A percentile compares a stretch with the other conserved stretches of the same genome.
Conservation (phyloP, 1,140 invertebrate genomes). For the Stenopsyche tienmushanensis region DNA sequence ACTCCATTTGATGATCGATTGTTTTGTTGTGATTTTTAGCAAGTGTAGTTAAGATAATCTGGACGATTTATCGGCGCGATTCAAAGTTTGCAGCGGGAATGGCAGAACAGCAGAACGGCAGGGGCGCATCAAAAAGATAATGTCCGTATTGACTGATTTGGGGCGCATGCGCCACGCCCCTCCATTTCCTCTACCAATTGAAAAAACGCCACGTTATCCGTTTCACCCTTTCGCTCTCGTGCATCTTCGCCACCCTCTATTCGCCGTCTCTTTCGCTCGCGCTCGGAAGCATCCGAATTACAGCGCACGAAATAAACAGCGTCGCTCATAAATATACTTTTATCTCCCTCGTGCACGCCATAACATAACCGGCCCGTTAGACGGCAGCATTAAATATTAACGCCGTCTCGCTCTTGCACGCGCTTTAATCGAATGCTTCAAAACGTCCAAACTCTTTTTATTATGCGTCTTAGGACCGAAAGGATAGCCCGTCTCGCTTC, state of each 20-base stretch:
- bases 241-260: conserved; percentile 1
- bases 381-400: too few species aligned
- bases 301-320: neutral
- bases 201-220: neutral
- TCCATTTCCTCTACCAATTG: neutral
- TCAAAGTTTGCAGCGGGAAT: neutral
- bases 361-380: too few species aligned
- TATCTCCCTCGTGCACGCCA: too few species aligned
- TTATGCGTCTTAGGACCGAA: neutral
- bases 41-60: too few species aligned
- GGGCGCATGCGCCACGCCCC: conserved; percentile 37
- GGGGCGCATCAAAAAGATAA: neutral
- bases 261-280: conserved; percentile 9
- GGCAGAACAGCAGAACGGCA: too few species aligned
- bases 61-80: neutral
- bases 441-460: neutral
- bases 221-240: conserved; percentile 13
- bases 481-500: neutral
- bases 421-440: neutral
- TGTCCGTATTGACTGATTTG: conserved; percentile 36
- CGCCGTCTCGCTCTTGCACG: neutral
- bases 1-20: too few species aligned
- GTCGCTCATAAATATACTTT: too few species aligned
- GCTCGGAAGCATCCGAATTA: neutral
- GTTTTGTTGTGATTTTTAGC: neutral